A percentile compares a stretch with the other conserved stretches of the same genome.
Evolutionary conservation across 2,797 vertebrate genomes (phyloP).

Genomic region (Coracias cyanogaster): DNA sequence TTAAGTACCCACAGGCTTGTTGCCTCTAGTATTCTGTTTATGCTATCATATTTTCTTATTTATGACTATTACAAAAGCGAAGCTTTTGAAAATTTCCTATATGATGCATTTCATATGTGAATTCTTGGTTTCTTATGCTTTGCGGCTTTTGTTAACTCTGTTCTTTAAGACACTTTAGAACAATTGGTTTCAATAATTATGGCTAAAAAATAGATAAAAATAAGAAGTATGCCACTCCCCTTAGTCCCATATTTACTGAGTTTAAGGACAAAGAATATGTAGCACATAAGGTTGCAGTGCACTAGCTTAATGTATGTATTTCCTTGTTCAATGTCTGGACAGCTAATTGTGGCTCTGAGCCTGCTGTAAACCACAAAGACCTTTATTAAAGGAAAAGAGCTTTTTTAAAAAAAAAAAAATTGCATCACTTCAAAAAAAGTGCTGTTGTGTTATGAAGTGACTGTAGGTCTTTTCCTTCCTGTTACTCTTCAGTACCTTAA

Average conservation of each 20-base stretch:
- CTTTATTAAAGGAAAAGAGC: background rate
- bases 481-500: background rate
- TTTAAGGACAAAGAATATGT: background rate
- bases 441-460: background rate
- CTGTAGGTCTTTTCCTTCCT: background rate
- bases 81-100: background rate
- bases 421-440: background rate
- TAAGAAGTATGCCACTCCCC: background rate
- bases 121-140: background rate
- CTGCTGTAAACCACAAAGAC: background rate
- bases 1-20: background rate
- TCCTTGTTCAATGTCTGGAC: background rate
- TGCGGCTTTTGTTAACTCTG: background rate
- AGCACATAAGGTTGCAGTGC: background rate
- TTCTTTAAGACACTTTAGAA: background rate
- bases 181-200: background rate
- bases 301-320: background rate
- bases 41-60: background rate
- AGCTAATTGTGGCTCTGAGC: background rate
- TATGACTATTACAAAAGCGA: background rate
- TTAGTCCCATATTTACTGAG: background rate
- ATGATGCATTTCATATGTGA: background rate
- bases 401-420: background rate
- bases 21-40: background rate
- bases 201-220: background rate